Evolutionary conservation across 2,888 invertebrate species (phyloP), one percentile per base, ranked within the genome.

Genomic region (Ophion obscuratus): DNA sequence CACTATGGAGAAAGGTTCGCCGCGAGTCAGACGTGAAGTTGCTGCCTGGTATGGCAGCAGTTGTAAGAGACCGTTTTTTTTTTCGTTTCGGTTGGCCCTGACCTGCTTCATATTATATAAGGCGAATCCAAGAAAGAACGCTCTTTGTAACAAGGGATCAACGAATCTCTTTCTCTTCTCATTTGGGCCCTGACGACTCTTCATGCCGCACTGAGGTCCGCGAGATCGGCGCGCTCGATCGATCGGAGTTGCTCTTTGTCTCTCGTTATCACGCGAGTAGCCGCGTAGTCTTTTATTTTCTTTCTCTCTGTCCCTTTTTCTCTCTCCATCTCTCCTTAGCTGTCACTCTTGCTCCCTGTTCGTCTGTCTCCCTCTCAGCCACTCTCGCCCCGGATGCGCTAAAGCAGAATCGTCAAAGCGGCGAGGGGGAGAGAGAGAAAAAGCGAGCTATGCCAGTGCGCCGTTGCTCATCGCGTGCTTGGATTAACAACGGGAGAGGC

Each of bases 51-150:
- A 31, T 70, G 74, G 40, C 68, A 75, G 75, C 27, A 27, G 71
- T 81, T 53, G 79, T 57, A 70, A 31, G 24, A 36, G 59, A 4
- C 44, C 67, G 57, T 70, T 73, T 61, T 88, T 91, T 91, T 92
- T 92, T 91, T 27, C 88, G 90, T 92, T 92, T 92, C 85, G 91
- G 90, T 85, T 93, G 92, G 91, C 92, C 92, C 88, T 92, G 92
- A 92, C 92, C 92, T 85, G 91, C 83, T 92, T 93, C 87, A 57
- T 44, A 75, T 84, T 84, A 84, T 59, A 66, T 84, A 84, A 84
- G 36, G 53, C 75, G 44, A 84, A 64, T 80, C 36, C 57, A 62
- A 75, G 40, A 57, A 64, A 31, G 70, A 24, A 14, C 61, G 20
- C 57, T 76, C 31, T 82, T 75, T 76, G 76, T 62, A 40, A 40